phyloP scores from a whole-genome alignment of 2,797 vertebrate species.

The Sylvia borin region DNA sequence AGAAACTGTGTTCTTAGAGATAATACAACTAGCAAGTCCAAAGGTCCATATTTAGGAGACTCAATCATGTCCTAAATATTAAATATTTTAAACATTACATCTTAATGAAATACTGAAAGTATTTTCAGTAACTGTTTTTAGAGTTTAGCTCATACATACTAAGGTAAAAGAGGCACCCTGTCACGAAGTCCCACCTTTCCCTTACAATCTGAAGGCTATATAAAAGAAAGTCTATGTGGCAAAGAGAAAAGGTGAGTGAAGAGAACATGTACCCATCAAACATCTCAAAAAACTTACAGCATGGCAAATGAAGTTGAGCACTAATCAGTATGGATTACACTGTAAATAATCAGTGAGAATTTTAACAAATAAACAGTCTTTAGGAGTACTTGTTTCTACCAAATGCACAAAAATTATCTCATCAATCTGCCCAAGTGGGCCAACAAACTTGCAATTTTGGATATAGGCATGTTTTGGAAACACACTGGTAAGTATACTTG shows the following conservation, averaged over 20 bases:
- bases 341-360: background rate
- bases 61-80: background rate
- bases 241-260: background rate
- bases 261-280: background rate
- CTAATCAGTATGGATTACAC: background rate
- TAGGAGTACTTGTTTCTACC: background rate
- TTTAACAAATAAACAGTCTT: background rate
- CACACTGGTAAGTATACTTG: background rate
- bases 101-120: background rate
- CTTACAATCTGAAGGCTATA: background rate
- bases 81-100: background rate
- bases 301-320: background rate
- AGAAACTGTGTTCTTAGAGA: background rate
- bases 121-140: background rate
- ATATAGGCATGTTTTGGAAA: background rate
- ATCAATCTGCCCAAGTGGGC: background rate
- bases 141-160: background rate
- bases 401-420: background rate
- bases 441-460: background rate
- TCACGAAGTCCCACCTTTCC: background rate
- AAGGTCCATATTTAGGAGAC: background rate
- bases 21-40: background rate
- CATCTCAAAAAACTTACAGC: background rate
- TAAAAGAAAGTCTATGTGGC: background rate
- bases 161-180: background rate